Evolutionary conservation across 1,140 invertebrate species (phyloP).

Genomic region (Schlechtendalia chinensis): DNA sequence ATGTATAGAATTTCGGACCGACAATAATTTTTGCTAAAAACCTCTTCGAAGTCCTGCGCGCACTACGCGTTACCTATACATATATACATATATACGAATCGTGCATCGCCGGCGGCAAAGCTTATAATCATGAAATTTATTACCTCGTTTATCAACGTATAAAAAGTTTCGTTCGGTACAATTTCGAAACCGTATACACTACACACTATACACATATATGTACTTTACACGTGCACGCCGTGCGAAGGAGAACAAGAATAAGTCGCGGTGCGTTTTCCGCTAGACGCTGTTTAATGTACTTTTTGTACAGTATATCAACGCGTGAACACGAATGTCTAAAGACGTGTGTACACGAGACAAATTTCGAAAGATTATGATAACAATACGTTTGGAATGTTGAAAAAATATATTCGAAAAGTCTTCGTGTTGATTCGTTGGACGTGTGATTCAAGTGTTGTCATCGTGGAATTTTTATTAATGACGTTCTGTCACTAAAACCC

Average conservation of each 20-base stretch:
- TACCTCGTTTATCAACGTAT: constrained; percentile 28
- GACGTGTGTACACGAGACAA: too few relatives aligned
- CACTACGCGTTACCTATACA: neutral
- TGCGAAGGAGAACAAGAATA: neutral
- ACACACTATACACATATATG: neutral
- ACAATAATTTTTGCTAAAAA: constrained; percentile 26
- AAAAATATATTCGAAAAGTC: too few relatives aligned
- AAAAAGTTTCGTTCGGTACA: constrained; percentile 17
- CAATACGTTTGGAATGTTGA: too few relatives aligned
- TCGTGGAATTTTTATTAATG: too few relatives aligned
- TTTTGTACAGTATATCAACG: neutral
- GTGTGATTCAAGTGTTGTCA: too few relatives aligned
- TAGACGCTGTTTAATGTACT: neutral
- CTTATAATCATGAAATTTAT: constrained; percentile 35
- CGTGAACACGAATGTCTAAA: too few relatives aligned
- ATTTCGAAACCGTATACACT: neutral
- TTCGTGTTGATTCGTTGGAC: too few relatives aligned
- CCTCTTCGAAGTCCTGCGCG: constrained; percentile 7
- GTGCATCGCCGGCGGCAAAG: constrained; percentile 8
- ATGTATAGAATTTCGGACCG: neutral
- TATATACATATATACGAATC: neutral
- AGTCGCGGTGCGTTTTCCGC: neutral
- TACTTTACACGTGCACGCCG: too few relatives aligned
- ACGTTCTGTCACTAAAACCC: too few relatives aligned
- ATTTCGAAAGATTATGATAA: too few relatives aligned